A percentile compares a stretch with the other conserved stretches of the same genome.
Evolutionary conservation across 2,797 vertebrate genomes (phyloP).

Genomic region (Eidolon dupreanum): DNA sequence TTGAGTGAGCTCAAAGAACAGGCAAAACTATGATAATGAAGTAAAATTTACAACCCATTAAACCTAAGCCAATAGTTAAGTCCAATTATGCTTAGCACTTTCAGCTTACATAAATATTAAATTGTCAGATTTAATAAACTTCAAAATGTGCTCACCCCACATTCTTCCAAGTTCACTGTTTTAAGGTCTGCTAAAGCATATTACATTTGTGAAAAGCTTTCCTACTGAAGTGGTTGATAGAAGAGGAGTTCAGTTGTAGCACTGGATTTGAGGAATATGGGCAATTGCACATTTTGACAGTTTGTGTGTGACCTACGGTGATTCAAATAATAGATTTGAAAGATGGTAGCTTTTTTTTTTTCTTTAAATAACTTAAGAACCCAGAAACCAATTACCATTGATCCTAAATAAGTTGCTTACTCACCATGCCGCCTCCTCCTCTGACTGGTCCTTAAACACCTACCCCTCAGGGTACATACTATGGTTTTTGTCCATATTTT

Average conservation of each 20-base stretch:
- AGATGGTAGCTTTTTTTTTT: not conserved
- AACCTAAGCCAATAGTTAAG: conserved; percentile 64
- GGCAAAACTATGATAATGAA: conserved; percentile 16
- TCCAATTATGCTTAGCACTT: conserved; percentile 74
- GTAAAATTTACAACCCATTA: conserved; percentile 71
- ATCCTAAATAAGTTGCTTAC: not conserved
- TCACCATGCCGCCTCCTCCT: not conserved
- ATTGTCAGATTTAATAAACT: conserved; percentile 75
- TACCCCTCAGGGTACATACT: not conserved
- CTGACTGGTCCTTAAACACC: not conserved
- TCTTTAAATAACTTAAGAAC: not conserved
- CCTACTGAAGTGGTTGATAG: conserved; percentile 41
- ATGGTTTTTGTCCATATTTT: not conserved
- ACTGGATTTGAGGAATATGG: not conserved
- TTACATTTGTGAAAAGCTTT: conserved; percentile 56
- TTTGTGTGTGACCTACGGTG: not conserved
- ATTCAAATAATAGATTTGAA: not conserved
- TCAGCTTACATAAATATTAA: conserved; percentile 75
- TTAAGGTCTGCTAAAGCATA: conserved; percentile 30
- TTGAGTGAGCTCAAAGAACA: not conserved
- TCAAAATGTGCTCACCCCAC: not conserved
- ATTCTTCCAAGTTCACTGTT: conserved; percentile 48
- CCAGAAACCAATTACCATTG: not conserved
- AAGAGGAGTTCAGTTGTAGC: conserved; percentile 42
- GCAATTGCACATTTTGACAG: not conserved